A percentile compares a stretch with the other conserved stretches of the same genome.
phyloP scores from a whole-genome alignment of 1,140 invertebrate genomes.

The Chironomus tepperi region DNA sequence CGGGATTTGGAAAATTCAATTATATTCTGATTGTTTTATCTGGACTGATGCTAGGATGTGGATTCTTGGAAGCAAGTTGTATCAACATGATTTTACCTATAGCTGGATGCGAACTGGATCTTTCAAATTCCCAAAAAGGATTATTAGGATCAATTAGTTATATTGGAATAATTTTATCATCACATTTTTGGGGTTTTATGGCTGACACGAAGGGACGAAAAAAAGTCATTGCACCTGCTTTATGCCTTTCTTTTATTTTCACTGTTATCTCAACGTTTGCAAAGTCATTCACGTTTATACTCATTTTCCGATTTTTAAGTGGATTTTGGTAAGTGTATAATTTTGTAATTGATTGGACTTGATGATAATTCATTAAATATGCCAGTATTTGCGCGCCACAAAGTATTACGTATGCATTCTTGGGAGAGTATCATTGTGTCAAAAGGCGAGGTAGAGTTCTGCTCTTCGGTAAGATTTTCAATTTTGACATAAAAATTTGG shows the following conservation, averaged over 20 bases:
- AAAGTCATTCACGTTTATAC: conserved; percentile 44
- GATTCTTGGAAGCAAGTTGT: neutral
- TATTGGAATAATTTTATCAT: conserved; percentile 37
- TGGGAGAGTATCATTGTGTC: neutral
- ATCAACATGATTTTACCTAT: neutral
- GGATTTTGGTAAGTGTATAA: conserved; percentile 46
- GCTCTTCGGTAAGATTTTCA: neutral
- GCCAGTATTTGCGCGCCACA: neutral
- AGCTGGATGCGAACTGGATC: neutral
- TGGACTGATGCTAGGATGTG: neutral
- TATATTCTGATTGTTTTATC: neutral
- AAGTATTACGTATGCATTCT: neutral
- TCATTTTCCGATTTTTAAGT: conserved; percentile 45
- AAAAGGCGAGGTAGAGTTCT: neutral
- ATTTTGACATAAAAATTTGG: neutral
- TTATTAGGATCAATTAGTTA: neutral
- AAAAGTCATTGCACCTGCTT: conserved; percentile 42
- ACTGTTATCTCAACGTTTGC: conserved; percentile 43
- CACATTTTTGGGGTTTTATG: conserved; percentile 39
- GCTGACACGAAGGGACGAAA: conserved; percentile 36
- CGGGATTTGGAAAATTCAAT: neutral
- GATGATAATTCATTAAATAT: neutral
- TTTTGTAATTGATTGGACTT: neutral
- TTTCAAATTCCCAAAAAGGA: neutral
- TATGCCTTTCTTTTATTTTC: conserved; percentile 44